Evolutionary conservation across 1,140 invertebrate species (phyloP).

Genomic region (Tetragnatha versicolor): DNA sequence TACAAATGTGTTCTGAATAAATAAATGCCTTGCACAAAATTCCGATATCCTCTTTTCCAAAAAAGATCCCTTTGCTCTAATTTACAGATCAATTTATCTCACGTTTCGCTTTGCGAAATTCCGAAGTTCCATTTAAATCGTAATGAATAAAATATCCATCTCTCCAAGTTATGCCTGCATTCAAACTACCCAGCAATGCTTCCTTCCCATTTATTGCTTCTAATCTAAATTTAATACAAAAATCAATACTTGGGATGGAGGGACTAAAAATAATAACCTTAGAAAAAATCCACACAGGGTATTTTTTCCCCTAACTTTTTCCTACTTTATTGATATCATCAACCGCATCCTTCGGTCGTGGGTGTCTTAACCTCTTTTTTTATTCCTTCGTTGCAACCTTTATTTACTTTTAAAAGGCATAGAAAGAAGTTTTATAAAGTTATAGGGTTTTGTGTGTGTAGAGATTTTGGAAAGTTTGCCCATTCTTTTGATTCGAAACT

Average conservation of each 20-base stretch:
- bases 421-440: slow-evolving; percentile 4
- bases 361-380: slow-evolving; percentile 6
- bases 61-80: too few species aligned
- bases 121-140: slow-evolving; percentile 48
- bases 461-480: slow-evolving; percentile 15
- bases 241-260: slow-evolving; percentile 39
- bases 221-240: slow-evolving; percentile 53
- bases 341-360: not conserved
- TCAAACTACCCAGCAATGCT: slow-evolving; percentile 35
- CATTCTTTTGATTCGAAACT: not conserved
- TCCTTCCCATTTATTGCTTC: slow-evolving; percentile 38
- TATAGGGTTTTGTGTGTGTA: not conserved
- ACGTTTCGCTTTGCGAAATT: slow-evolving; percentile 25
- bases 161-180: slow-evolving; percentile 24
- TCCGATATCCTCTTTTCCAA: too few species aligned
- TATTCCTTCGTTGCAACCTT: not conserved
- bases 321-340: slow-evolving; percentile 7
- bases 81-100: too few species aligned
- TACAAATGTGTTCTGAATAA: too few species aligned
- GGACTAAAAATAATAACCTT: slow-evolving; percentile 39
- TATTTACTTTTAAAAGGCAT: slow-evolving; percentile 23
- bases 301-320: slow-evolving; percentile 23
- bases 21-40: too few species aligned
- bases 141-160: slow-evolving; percentile 47
- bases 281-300: not conserved